Conservation (phyloP, 2,113 vertebrate genomes). For the Coracopsis vasa region DNA sequence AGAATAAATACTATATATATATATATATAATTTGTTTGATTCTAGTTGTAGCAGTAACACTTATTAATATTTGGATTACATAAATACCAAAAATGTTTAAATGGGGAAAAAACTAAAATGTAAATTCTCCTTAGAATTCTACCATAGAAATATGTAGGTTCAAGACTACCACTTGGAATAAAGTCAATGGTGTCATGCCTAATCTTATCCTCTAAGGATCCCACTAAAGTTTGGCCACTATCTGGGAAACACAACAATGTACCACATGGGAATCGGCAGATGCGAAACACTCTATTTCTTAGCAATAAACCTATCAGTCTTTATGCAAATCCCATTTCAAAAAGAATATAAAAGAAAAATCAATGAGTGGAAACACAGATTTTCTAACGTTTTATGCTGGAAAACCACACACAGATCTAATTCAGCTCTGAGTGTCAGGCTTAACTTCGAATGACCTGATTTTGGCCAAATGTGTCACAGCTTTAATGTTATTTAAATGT, state of each 20-base stretch:
- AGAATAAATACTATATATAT: not conserved
- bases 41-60: not conserved
- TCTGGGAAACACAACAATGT: not conserved
- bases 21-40: not conserved
- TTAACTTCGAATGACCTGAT: slow-evolving; percentile 27
- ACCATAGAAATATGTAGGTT: not conserved
- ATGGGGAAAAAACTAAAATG: not conserved
- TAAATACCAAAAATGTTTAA: not conserved
- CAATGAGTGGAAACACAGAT: not conserved
- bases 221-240: not conserved
- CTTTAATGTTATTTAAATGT: slow-evolving; percentile 24
- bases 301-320: not conserved
- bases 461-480: slow-evolving; percentile 14
- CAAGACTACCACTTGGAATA: not conserved
- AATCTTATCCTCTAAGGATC: not conserved
- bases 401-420: not conserved
- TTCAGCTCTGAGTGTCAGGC: not conserved
- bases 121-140: not conserved
- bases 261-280: not conserved
- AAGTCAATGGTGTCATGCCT: accelerated
- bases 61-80: not conserved
- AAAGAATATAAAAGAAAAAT: not conserved
- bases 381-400: not conserved
- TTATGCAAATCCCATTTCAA: not conserved
- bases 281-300: not conserved